Percentiles rank a stretch among this genome's conserved stretches.
Evolutionary conservation across 2,888 invertebrate species (phyloP).

Genomic region (Leptura quadrifasciata): DNA sequence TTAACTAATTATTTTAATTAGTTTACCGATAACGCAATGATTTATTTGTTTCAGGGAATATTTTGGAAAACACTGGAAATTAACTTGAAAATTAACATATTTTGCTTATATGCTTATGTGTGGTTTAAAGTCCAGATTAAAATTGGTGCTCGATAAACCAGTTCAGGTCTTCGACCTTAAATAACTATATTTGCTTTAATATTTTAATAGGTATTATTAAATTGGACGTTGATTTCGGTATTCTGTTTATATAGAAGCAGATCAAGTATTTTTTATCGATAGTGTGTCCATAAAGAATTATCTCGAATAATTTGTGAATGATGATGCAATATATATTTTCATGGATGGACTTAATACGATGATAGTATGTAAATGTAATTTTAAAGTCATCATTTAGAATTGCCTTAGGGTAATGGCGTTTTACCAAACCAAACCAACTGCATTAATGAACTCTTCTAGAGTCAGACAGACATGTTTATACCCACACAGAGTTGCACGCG

Average conservation of each 20-base stretch:
- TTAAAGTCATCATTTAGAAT: constrained; percentile 72
- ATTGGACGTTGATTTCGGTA: constrained; percentile 17
- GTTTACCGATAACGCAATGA: constrained; percentile 32
- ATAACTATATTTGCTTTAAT: constrained; percentile 41
- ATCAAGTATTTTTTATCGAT: constrained; percentile 16
- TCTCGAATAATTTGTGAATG: constrained; percentile 38
- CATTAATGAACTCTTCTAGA: constrained; percentile 74
- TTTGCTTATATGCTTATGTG: constrained; percentile 11
- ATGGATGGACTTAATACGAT: constrained; percentile 55
- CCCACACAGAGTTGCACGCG: constrained; percentile 73
- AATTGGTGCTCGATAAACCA: constrained; percentile 40
- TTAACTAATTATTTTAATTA: constrained; percentile 44
- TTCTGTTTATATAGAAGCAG: constrained; percentile 14
- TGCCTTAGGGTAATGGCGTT: constrained; percentile 71
- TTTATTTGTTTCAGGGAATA: constrained; percentile 25
- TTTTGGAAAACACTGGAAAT: constrained; percentile 21
- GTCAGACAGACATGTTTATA: constrained; percentile 73
- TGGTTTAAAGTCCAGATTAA: constrained; percentile 30
- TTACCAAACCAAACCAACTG: constrained; percentile 73
- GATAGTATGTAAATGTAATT: constrained; percentile 72
- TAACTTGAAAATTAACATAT: constrained; percentile 18
- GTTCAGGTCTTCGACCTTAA: constrained; percentile 46
- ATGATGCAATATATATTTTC: constrained; percentile 47
- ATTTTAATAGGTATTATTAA: constrained; percentile 48
- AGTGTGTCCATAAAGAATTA: constrained; percentile 12